A percentile compares a stretch with the other conserved stretches of the same genome.
Evolutionary conservation across 2,113 vertebrate genomes (phyloP).

Genomic region (Turdus rufiventris): DNA sequence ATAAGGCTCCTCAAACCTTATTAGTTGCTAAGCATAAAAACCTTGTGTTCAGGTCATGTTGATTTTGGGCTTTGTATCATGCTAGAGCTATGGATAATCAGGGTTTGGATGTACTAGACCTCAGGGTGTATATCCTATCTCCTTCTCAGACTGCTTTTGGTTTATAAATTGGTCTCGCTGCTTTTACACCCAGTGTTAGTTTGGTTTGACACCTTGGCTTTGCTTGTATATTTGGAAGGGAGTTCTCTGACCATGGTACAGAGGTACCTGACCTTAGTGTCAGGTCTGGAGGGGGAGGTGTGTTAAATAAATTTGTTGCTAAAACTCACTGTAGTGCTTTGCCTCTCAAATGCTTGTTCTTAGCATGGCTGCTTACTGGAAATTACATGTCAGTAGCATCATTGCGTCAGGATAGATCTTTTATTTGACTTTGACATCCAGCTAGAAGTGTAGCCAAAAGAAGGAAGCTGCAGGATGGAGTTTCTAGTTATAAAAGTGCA

Average conservation of each 20-base stretch:
- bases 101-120: background rate
- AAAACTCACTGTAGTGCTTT: background rate
- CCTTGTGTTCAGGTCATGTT: background rate
- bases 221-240: background rate
- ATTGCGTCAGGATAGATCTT: background rate
- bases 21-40: background rate
- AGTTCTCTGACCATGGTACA: background rate
- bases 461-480: background rate
- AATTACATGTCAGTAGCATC: background rate
- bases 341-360: background rate
- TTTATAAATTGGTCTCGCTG: background rate
- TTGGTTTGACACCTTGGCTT: background rate
- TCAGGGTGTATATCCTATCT: background rate
- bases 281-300: background rate
- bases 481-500: background rate
- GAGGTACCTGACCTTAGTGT: background rate
- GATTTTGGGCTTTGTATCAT: background rate
- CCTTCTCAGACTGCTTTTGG: background rate
- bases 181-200: background rate
- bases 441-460: background rate
- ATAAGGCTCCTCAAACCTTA: background rate
- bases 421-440: background rate
- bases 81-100: background rate
- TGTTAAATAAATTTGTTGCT: background rate
- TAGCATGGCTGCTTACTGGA: background rate